Evolutionary conservation across 2,113 vertebrate genomes (phyloP).

Genomic region (Trinectes maculatus): DNA sequence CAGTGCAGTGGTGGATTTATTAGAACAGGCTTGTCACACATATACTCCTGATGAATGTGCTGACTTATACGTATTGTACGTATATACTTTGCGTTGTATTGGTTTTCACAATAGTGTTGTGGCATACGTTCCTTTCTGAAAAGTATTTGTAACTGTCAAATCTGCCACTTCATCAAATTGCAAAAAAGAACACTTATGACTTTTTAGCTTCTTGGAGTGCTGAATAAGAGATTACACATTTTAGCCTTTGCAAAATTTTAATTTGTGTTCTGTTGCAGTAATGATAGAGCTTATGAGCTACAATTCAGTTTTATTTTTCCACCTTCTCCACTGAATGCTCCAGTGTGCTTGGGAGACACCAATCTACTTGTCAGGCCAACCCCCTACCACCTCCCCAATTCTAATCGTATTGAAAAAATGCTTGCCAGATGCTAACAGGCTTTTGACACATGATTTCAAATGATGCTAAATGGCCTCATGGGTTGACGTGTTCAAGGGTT

Average conservation of each 20-base stretch:
- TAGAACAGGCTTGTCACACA: neutral
- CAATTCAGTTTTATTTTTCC: neutral
- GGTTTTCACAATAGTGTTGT: too few species aligned
- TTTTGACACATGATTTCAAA: constrained; percentile 72
- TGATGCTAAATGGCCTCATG: constrained; percentile 72
- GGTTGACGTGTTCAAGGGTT: constrained; percentile 75
- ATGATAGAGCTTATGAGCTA: too few species aligned
- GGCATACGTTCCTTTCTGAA: too few species aligned
- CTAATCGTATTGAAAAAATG: constrained; percentile 49
- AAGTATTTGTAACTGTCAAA: too few species aligned
- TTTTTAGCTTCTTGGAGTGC: too few species aligned
- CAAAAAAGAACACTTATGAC: too few species aligned
- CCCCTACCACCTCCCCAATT: constrained; percentile 17
- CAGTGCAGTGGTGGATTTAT: neutral
- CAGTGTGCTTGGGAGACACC: constrained; percentile 9
- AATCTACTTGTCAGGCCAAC: constrained; percentile 36
- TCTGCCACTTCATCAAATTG: too few species aligned
- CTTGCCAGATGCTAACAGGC: constrained; percentile 63
- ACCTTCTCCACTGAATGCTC: neutral
- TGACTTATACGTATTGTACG: too few species aligned
- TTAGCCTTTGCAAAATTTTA: neutral
- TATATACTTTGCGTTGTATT: too few species aligned
- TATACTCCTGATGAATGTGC: too few species aligned
- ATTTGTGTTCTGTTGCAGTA: neutral
- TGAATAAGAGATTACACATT: neutral